phyloP scores from a whole-genome alignment of 2,888 invertebrate genomes.

The Galeruca laticollis region DNA sequence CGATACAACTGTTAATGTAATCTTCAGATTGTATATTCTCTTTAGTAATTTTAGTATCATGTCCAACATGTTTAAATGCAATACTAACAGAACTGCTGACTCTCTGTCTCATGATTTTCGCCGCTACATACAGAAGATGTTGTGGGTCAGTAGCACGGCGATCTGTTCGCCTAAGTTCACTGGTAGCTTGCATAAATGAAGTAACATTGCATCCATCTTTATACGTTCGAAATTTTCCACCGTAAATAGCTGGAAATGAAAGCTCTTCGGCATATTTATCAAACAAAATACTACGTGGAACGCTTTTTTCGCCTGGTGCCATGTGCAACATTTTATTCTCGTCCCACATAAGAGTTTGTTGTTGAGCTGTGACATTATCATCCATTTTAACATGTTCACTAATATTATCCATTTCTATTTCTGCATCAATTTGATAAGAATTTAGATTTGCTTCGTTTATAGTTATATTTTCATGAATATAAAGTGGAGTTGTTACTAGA shows the following conservation, averaged over 20 bases:
- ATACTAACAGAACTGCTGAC: neutral
- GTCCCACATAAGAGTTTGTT: constrained; percentile 29
- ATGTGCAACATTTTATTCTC: constrained; percentile 12
- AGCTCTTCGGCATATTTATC: constrained; percentile 23
- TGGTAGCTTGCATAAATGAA: constrained; percentile 14
- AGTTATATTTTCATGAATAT: constrained; percentile 16
- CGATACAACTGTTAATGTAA: too few species aligned
- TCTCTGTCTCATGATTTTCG: constrained; percentile 18
- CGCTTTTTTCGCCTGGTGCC: neutral
- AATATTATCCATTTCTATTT: neutral
- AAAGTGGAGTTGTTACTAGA: constrained; percentile 28
- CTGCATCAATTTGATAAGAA: neutral
- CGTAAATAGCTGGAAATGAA: constrained; percentile 24
- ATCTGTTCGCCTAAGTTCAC: constrained; percentile 23
- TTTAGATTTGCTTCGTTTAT: constrained; percentile 22
- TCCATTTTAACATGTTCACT: constrained; percentile 15
- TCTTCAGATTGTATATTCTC: too few species aligned
- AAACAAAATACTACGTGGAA: constrained; percentile 9
- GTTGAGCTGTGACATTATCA: constrained; percentile 19
- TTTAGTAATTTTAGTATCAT: too few species aligned
- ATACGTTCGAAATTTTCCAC: too few species aligned
- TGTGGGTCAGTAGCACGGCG: constrained; percentile 11
- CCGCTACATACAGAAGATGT: neutral
- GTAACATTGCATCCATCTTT: neutral
- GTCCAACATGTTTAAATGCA: too few species aligned